Percentiles rank a stretch among this genome's conserved stretches.
phyloP scores from a whole-genome alignment of 1,140 invertebrate species.

The Battus philenor region DNA sequence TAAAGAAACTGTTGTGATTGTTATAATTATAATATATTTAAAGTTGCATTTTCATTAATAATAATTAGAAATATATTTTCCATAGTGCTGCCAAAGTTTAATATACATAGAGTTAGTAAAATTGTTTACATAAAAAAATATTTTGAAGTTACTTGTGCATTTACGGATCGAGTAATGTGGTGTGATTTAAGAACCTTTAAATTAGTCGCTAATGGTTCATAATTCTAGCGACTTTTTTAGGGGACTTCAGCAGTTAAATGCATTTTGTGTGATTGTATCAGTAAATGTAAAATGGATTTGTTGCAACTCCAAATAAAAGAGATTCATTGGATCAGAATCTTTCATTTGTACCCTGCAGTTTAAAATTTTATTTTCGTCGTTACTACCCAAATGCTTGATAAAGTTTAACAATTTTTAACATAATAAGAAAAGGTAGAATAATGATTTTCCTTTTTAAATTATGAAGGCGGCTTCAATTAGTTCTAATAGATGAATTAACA shows the following conservation, averaged over 20 bases:
- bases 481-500: no score
- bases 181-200: slow-evolving; percentile 41
- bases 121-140: slow-evolving; percentile 63
- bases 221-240: no score
- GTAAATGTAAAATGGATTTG: slow-evolving; percentile 56
- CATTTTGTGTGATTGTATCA: slow-evolving; percentile 20
- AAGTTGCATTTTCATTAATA: slow-evolving; percentile 74
- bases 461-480: no score
- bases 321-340: slow-evolving; percentile 33
- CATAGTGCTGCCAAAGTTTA: slow-evolving; percentile 74
- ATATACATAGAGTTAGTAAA: slow-evolving; percentile 62
- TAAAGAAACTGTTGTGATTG: slow-evolving; percentile 71
- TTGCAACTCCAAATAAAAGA: slow-evolving; percentile 59
- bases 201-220: background rate
- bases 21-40: slow-evolving; percentile 66
- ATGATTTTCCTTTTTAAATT: no score
- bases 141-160: slow-evolving; percentile 65
- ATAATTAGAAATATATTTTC: slow-evolving; percentile 73
- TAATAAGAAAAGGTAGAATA: no score
- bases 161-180: slow-evolving; percentile 57
- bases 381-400: no score
- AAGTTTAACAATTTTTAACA: no score
- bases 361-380: no score
- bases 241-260: slow-evolving; percentile 6
- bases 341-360: slow-evolving; percentile 19